Evolutionary conservation across 2,113 vertebrate genomes (phyloP).

Genomic region (Pelmatolapia mariae): DNA sequence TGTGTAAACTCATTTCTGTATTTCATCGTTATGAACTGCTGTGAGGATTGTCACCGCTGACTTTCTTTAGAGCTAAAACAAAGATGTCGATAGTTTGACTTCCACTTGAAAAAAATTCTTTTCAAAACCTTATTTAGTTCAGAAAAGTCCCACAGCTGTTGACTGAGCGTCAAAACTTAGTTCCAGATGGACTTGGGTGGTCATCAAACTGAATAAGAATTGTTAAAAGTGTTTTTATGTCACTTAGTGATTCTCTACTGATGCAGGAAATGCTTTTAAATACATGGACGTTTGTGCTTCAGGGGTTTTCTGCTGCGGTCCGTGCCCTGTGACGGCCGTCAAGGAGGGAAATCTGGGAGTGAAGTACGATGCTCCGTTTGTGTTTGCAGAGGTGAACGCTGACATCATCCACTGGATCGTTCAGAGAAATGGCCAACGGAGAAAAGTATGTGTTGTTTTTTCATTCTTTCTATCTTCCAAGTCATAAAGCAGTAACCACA

Average conservation of each 20-base stretch:
- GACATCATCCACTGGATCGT: slow-evolving; percentile 69
- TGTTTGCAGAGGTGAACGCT: slow-evolving; percentile 79
- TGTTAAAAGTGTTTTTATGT: not conserved
- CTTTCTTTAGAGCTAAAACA: not conserved
- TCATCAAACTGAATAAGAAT: not conserved
- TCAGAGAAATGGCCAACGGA: slow-evolving; percentile 23
- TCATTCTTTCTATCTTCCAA: not conserved
- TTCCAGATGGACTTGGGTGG: not conserved
- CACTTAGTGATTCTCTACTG: not conserved
- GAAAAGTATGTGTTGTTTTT: slow-evolving; percentile 4
- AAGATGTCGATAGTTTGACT: not conserved
- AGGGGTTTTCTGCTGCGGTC: slow-evolving; percentile 75
- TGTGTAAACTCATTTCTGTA: not conserved
- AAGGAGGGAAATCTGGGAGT: slow-evolving; percentile 67
- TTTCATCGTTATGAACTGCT: fast-evolving
- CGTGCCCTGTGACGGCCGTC: slow-evolving; percentile 72
- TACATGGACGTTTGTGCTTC: not conserved
- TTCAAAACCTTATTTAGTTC: not conserved
- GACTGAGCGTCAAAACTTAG: fast-evolving
- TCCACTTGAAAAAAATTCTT: not conserved
- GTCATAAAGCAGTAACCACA: not conserved
- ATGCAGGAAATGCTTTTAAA: not conserved
- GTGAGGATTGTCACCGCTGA: not conserved
- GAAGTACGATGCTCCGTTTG: slow-evolving; percentile 73
- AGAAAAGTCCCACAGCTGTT: not conserved